Evolutionary conservation across 2,113 vertebrate species (phyloP), one percentile per base, ranked within the genome.

Genomic region (Callorhinus ursinus): DNA sequence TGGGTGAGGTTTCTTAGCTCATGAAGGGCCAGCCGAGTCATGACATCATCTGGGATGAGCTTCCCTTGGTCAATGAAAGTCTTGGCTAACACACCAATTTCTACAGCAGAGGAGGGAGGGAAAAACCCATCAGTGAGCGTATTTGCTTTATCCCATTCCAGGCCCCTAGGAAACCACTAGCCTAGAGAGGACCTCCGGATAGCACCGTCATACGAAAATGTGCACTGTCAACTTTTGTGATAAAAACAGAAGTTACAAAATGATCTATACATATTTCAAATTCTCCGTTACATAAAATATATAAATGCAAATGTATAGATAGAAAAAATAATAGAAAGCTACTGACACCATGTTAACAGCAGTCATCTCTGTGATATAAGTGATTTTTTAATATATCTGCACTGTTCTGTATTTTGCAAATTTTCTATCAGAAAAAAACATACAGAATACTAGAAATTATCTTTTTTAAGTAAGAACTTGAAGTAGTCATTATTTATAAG

Each of bases 21-120:
- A n/a, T 96, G 98, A 83, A 99, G 98, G 98, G 99, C 99, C 92
- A 99, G 98, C 8, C 98, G 99, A 24, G 99, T 99, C 97, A 99
- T 99, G 97, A 99, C 98, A 53, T 99, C 99, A 98, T 99, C 99
- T 19, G 99, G 99, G 90, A 99, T 99, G 98, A 99, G 99, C 98
- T 98, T 99, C 89, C 99, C 99, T 98, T 99, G 99, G 97, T 99
- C 99, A 65, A 99, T 99, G 93, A 99, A 99, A n/a, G 99, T 99
- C 98, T 99, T 99, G 98, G 99, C 99, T 98, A 99, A 95, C 61
- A 99, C 98, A 65, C 99, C 99, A 82, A 99, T 98, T 98, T 99
- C 99, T 99, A 98, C 1, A 28, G 81, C 98, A 98, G 91, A 57
- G 31, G 46, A 86, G 4, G 91, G 69, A 69, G 71, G 59, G 19